Conservation (phyloP, 64 coral and sea anemone species). For the Porites australiensis region DNA sequence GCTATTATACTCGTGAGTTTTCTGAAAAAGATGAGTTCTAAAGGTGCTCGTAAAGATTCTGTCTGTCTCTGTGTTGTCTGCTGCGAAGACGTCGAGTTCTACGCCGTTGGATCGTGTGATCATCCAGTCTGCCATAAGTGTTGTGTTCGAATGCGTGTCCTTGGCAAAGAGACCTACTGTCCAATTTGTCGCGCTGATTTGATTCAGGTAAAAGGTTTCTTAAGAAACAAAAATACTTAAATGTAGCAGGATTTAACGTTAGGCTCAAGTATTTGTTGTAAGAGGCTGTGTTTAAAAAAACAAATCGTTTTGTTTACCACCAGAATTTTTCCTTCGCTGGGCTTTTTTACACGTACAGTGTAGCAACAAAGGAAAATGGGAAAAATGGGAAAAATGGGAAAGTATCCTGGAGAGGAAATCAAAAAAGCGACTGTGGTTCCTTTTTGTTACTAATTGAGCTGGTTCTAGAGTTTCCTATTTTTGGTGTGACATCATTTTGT, state of each 20-base stretch:
- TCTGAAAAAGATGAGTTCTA: conserved; percentile 44
- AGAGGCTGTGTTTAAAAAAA: no score
- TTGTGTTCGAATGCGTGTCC: conserved; percentile 90
- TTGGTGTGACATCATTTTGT: no score
- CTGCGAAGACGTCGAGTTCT: conserved; percentile 92
- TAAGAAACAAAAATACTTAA: neutral
- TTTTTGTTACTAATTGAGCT: no score
- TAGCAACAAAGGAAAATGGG: no score
- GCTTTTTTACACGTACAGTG: no score
- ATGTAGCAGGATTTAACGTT: neutral
- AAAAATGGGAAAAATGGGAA: no score
- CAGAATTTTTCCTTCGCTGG: no score
- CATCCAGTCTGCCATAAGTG: conserved; percentile 90
- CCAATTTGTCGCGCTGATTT: conserved; percentile 87
- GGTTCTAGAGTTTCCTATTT: no score
- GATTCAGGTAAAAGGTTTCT: conserved; percentile 48
- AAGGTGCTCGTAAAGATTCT: conserved; percentile 76
- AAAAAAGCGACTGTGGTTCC: no score
- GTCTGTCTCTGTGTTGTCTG: conserved; percentile 86
- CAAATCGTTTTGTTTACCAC: no score
- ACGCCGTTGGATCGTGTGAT: conserved; percentile 87
- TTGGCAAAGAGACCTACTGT: conserved; percentile 91
- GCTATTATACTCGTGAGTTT: neutral
- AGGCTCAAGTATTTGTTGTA: no score
- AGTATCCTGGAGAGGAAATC: no score